Percentiles rank a stretch among this genome's conserved stretches.
Evolutionary conservation across 53 echinoderm and acorn worm species (phyloP).

Genomic region (Arbacia lixula): DNA sequence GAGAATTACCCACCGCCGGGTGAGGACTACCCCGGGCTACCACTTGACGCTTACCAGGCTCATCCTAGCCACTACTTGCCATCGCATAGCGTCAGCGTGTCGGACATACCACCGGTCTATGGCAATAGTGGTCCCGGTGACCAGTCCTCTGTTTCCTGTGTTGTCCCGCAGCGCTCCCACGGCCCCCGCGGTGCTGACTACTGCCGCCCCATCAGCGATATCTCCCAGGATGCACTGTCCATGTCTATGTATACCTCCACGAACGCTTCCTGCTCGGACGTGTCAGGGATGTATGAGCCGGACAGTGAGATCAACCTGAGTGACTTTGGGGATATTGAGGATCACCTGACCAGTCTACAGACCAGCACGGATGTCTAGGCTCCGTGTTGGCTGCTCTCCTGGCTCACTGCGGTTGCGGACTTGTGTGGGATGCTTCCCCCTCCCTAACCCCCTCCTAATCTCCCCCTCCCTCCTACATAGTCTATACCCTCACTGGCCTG

Average conservation of each 20-base stretch:
- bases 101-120: conserved; percentile 67
- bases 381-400: no score
- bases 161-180: conserved; percentile 40
- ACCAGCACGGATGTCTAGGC: conserved; percentile 48
- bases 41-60: conserved; percentile 66
- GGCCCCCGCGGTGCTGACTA: conserved; percentile 4
- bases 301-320: conserved; percentile 87
- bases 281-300: conserved; percentile 87
- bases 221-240: conserved; percentile 86
- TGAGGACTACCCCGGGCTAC: conserved; percentile 51
- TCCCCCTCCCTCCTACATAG: no score
- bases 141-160: conserved; percentile 10
- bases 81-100: conserved; percentile 73
- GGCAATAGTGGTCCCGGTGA: conserved; percentile 51
- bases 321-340: conserved; percentile 79
- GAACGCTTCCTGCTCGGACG: conserved; percentile 90
- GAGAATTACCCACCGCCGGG: conserved; percentile 79
- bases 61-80: conserved; percentile 94
- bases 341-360: conserved; percentile 40
- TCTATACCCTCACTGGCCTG: no score
- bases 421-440: no score
- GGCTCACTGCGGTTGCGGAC: no score
- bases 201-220: conserved; percentile 63
- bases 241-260: conserved; percentile 96
- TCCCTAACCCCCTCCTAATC: no score